Percentiles rank a stretch among this genome's conserved stretches.
Conservation (phyloP, 2,797 vertebrate genomes). For the Emys orbicularis region DNA sequence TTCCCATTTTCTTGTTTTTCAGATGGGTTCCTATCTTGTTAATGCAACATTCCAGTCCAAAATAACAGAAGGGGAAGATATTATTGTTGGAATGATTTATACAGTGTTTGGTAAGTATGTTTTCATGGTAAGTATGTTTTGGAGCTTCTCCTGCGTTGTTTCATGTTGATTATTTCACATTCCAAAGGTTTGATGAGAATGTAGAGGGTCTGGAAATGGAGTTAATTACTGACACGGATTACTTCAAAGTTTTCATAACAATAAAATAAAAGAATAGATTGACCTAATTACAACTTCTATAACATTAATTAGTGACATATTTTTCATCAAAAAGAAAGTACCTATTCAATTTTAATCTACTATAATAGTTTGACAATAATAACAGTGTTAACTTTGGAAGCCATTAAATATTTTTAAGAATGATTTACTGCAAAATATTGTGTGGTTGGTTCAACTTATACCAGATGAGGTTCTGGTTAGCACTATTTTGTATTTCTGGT, state of each 20-base stretch:
- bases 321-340: background rate
- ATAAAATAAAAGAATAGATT: background rate
- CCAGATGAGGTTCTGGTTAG: background rate
- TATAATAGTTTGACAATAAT: too few relatives aligned
- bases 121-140: background rate
- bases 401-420: background rate
- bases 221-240: background rate
- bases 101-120: conserved; percentile 47
- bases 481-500: background rate
- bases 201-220: background rate
- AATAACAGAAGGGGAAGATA: conserved; percentile 59
- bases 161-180: background rate
- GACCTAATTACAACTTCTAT: background rate
- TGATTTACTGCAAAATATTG: background rate
- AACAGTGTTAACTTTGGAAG: background rate
- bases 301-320: background rate
- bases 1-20: background rate
- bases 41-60: conserved; percentile 55
- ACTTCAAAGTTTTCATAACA: background rate
- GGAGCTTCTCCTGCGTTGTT: background rate
- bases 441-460: background rate
- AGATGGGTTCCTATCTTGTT: conserved; percentile 29
- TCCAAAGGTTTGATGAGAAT: background rate
- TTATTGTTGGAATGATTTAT: conserved; percentile 48
- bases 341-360: background rate